Evolutionary conservation across 2,797 vertebrate genomes (phyloP).

Genomic region (Babyrousa celebensis): DNA sequence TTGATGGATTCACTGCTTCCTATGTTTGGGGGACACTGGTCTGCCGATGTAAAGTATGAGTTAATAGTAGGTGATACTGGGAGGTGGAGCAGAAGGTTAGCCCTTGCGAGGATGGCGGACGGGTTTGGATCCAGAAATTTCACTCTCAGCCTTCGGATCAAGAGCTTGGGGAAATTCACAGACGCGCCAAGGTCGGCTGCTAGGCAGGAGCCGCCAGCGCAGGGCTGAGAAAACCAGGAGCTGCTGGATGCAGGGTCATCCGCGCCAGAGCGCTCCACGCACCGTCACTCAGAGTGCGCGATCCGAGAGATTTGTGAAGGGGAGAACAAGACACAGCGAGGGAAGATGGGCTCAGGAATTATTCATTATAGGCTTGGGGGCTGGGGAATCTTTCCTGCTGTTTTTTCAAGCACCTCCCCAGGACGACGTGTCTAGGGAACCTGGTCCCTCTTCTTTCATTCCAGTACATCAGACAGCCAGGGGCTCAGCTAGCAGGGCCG

Average conservation of each 20-base stretch:
- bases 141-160: background rate
- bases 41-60: background rate
- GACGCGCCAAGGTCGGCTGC: accelerated
- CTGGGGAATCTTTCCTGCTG: background rate
- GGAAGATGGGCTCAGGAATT: constrained; percentile 36
- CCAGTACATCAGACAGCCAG: background rate
- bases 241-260: background rate
- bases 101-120: accelerated
- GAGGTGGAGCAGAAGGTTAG: background rate
- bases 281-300: background rate
- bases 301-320: background rate
- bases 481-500: background rate
- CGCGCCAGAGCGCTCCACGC: background rate
- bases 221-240: background rate
- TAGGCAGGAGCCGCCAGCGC: accelerated
- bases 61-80: background rate
- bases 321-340: background rate
- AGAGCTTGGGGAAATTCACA: background rate
- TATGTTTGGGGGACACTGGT: background rate
- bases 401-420: background rate
- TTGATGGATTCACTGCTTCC: background rate
- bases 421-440: background rate
- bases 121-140: background rate
- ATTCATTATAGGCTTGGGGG: background rate
- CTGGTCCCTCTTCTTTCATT: background rate